Conservation (phyloP, 2,797 vertebrate genomes). For the Cirrhinus molitorella region DNA sequence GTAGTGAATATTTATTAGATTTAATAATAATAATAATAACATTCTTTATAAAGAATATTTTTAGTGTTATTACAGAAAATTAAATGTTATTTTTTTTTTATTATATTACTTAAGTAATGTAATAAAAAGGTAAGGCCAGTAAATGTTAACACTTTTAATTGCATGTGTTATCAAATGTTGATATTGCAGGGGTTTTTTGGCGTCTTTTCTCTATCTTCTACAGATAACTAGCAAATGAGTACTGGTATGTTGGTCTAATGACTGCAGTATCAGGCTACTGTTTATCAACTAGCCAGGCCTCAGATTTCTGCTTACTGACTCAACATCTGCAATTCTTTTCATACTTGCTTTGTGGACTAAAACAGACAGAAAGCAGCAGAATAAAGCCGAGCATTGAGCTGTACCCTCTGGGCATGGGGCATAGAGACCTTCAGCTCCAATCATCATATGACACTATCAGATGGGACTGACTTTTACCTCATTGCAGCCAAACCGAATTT, state of each 20-base stretch:
- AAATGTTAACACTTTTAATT: slow-evolving; percentile 14
- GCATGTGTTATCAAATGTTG: neutral
- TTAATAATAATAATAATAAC: neutral
- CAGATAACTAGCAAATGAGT: slow-evolving; percentile 16
- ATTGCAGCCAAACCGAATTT: slow-evolving; percentile 5
- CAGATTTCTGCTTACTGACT: slow-evolving; percentile 54
- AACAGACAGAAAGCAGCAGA: slow-evolving; percentile 35
- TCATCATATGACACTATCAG: slow-evolving; percentile 59
- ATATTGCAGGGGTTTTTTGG: neutral
- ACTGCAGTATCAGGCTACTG: slow-evolving; percentile 26
- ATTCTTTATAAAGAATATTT: neutral
- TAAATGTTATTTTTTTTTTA: too few relatives aligned
- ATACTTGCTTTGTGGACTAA: slow-evolving; percentile 20
- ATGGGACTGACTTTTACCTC: slow-evolving; percentile 29
- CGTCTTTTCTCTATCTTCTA: neutral
- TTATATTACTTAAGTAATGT: too few relatives aligned
- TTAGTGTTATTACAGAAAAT: neutral
- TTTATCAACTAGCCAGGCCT: slow-evolving; percentile 33
- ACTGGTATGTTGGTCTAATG: slow-evolving; percentile 28
- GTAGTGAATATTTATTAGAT: neutral
- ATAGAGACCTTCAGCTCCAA: slow-evolving; percentile 35
- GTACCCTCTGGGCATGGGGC: slow-evolving; percentile 46
- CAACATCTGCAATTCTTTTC: slow-evolving; percentile 54
- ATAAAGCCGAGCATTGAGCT: slow-evolving; percentile 55
- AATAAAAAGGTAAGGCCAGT: neutral